Base-by-base conservation (phyloP, 2,888 invertebrate genomes). In the Pharmacophagus antenor region DNA sequence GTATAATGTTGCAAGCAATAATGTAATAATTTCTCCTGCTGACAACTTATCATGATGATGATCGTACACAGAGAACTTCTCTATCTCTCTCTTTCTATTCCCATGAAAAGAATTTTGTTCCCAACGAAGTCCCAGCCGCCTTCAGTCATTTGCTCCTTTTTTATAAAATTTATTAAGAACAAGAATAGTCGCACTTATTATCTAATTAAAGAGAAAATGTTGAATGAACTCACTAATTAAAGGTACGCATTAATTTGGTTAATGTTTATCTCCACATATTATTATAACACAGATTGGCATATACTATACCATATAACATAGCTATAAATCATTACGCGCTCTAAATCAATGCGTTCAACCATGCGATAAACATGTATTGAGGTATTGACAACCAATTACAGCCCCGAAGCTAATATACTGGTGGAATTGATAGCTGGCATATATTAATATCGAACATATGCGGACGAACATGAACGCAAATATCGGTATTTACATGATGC, bases 311-410 rank as follows among this genome's bases (percentile, higher is more conserved):
- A 27, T 27, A 10, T 0, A 18, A 18, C 18, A 18, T 44, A 20
- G 31, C 27, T 21, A 15, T 55, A 46, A 31, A 44, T 31, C 23
- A 60, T 27, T 31, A 15, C 15, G 17, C n/a, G 41, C 51, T 44
- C 20, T 60, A 46, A 60, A 60, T 60, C 60, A 60, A 51, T 52
- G 51, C 44, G 46, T 17, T 56, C 51, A 51, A 46, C 41, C 21
- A 47, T 20, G 10, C 49, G 50, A 55, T 51, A 56, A 51, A 46
- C 60, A 7, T 23, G 42, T 54, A 60, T 55, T 54, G 49, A 59
- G 58, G 54, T 49, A 49, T 49, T 47, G 60, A 56, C 60, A 56
- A 47, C 50, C 60, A 60, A 60, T 60, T 60, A 60, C 46, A 37
- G 44, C 31, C 27, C 10, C 22, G 49, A 37, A 50, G 44, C 54